A percentile compares a stretch with the other conserved stretches of the same genome.
Evolutionary conservation across 2,797 vertebrate species (phyloP).

Genomic region (Halcyon smyrnensis): DNA sequence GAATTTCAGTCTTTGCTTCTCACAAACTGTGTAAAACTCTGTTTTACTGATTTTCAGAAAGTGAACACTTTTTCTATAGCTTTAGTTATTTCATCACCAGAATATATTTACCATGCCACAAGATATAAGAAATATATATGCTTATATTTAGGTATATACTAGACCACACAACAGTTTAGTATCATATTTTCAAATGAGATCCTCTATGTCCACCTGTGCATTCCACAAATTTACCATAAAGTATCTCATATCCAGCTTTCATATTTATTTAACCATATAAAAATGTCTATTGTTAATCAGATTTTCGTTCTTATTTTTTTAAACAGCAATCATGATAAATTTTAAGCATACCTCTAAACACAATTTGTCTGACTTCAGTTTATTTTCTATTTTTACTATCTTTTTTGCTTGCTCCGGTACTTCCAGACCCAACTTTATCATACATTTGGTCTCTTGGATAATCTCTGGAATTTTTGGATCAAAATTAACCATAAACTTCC

Average conservation of each 20-base stretch:
- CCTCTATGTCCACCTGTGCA: neutral
- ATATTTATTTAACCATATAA: neutral
- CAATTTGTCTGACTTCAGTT: constrained; percentile 75
- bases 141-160: neutral
- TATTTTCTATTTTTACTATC: constrained; percentile 78
- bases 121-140: neutral
- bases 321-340: neutral
- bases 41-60: neutral
- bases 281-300: neutral
- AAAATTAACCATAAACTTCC: constrained; percentile 83
- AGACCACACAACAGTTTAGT: neutral
- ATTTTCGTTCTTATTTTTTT: neutral
- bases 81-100: neutral
- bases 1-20: neutral
- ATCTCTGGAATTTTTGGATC: constrained; percentile 83
- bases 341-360: constrained; percentile 79
- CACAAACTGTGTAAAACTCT: neutral
- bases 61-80: neutral
- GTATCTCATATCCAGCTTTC: neutral
- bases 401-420: constrained; percentile 81
- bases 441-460: constrained; percentile 83
- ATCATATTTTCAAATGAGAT: neutral
- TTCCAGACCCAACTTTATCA: constrained; percentile 83
- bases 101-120: neutral
- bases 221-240: neutral